A percentile compares a stretch with the other conserved stretches of the same genome.
Conservation (phyloP, 2,113 vertebrate species). For the Dunckerocampus dactyliophorus region DNA sequence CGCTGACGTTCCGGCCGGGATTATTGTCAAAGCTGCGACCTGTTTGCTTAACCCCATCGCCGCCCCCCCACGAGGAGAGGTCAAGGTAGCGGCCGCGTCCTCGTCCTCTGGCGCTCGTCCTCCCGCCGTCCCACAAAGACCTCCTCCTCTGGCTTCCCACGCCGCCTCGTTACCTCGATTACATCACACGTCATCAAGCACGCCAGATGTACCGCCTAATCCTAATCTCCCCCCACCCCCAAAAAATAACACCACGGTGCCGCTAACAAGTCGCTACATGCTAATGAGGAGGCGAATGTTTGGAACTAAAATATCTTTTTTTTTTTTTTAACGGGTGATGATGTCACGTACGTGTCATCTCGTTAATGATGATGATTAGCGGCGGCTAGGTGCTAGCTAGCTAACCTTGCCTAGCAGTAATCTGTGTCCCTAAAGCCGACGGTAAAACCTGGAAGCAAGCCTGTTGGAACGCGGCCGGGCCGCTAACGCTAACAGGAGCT, state of each 20-base stretch:
- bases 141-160: conserved; percentile 30
- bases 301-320: too few species aligned
- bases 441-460: conserved; percentile 44
- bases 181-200: conserved; percentile 69
- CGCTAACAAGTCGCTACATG: too few species aligned
- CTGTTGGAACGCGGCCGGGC: conserved; percentile 14
- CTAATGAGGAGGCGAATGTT: too few species aligned
- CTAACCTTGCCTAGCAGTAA: too few species aligned
- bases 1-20: conserved; percentile 33
- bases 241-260: too few species aligned
- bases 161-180: conserved; percentile 67
- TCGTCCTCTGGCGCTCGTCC: conserved; percentile 7
- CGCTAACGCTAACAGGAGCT: background rate
- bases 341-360: too few species aligned
- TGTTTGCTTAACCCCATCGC: conserved; percentile 76
- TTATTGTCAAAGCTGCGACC: conserved; percentile 56
- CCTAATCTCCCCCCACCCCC: too few species aligned
- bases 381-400: too few species aligned
- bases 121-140: background rate
- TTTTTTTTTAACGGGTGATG: too few species aligned
- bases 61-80: conserved; percentile 39
- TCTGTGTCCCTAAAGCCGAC: conserved; percentile 16
- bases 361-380: too few species aligned
- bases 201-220: conserved; percentile 24
- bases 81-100: conserved; percentile 27